Conservation (phyloP, 2,113 vertebrate genomes). For the Scartelaos histophorus region DNA sequence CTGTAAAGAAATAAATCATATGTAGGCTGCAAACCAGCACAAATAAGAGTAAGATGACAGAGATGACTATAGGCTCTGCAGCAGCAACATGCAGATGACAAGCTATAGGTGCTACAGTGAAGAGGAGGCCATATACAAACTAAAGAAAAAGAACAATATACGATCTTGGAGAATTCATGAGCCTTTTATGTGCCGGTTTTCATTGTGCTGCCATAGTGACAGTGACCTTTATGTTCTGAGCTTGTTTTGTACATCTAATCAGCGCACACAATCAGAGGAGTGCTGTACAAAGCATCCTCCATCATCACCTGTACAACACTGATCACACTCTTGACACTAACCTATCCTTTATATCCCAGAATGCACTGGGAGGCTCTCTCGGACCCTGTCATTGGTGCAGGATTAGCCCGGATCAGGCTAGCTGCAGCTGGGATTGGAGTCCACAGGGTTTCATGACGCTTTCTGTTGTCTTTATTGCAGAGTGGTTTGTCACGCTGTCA, state of each 20-base stretch:
- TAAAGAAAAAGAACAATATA: background rate
- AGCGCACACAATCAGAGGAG: background rate
- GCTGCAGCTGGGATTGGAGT: slow-evolving; percentile 36
- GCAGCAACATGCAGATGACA: too few relatives aligned
- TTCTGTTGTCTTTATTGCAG: slow-evolving; percentile 52
- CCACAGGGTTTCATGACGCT: slow-evolving; percentile 26
- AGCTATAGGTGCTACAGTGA: too few relatives aligned
- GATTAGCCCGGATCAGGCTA: slow-evolving; percentile 55
- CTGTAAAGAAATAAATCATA: too few relatives aligned
- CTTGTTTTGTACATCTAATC: background rate
- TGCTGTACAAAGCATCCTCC: background rate
- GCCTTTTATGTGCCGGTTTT: background rate
- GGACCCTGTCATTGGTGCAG: slow-evolving; percentile 27
- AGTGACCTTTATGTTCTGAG: background rate
- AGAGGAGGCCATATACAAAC: too few relatives aligned
- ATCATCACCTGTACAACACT: background rate
- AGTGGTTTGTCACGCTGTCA: slow-evolving; percentile 38
- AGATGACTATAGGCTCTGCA: too few relatives aligned
- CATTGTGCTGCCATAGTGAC: background rate
- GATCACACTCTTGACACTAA: slow-evolving; percentile 12
- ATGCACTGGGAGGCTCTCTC: slow-evolving; percentile 29
- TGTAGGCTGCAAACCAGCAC: too few relatives aligned
- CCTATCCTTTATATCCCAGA: slow-evolving; percentile 26
- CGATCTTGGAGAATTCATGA: background rate
- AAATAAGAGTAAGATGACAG: too few relatives aligned